Evolutionary conservation across 1,140 invertebrate species (phyloP).

Genomic region (Intoshia linei): DNA sequence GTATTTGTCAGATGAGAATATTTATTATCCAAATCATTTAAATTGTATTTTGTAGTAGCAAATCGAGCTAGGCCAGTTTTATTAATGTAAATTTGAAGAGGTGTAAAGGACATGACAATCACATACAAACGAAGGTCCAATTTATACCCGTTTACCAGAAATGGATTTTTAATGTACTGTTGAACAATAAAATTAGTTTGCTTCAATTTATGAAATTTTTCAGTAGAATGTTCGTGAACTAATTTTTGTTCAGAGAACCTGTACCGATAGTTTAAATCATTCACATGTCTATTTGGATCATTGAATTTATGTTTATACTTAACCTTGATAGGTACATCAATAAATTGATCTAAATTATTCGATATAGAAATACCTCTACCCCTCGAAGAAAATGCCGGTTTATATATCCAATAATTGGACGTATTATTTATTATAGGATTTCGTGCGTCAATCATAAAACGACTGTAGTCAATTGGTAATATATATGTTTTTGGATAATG

Average conservation of each 20-base stretch:
- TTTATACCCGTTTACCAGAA: slow-evolving; percentile 25
- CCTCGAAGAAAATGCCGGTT: slow-evolving; percentile 46
- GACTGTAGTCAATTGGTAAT: slow-evolving; percentile 46
- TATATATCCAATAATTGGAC: slow-evolving; percentile 43
- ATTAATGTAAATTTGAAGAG: slow-evolving; percentile 25
- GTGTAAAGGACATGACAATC: slow-evolving; percentile 21
- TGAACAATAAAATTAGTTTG: slow-evolving; percentile 29
- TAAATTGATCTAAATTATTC: slow-evolving; percentile 24
- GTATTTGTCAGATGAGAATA: slow-evolving; percentile 62
- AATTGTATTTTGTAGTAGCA: slow-evolving; percentile 45
- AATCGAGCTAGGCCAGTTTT: slow-evolving; percentile 30
- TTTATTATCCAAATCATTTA: slow-evolving; percentile 38
- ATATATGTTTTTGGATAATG: slow-evolving; percentile 48
- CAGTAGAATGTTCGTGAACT: slow-evolving; percentile 33
- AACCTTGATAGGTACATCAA: slow-evolving; percentile 15
- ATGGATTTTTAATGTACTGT: slow-evolving; percentile 41
- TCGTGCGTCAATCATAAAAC: slow-evolving; percentile 32
- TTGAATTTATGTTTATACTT: slow-evolving; percentile 4
- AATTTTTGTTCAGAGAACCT: slow-evolving; percentile 28
- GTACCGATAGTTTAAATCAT: neutral
- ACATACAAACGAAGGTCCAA: slow-evolving; percentile 25
- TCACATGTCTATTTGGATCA: slow-evolving; percentile 17
- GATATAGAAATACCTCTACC: slow-evolving; percentile 47
- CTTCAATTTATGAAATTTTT: neutral
- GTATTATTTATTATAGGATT: neutral